These are phyloP conservation scores for Tetramorium alpestre DNA, from an alignment of 1,140 invertebrate genomes.

Conservation along the genomic window DNA sequence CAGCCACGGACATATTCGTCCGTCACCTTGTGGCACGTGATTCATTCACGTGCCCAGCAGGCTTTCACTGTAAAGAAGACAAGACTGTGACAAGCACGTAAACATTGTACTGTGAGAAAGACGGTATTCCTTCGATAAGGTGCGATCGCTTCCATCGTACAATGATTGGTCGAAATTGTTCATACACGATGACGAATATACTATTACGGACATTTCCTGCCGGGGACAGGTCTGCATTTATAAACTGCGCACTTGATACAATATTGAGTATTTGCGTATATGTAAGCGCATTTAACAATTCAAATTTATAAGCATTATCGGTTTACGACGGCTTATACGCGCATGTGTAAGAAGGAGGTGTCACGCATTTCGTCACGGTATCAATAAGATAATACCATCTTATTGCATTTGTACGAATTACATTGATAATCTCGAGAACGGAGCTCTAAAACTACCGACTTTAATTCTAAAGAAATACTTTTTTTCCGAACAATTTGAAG, in stretches of 20 bases:
- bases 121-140: not conserved
- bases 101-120: conserved; percentile 11
- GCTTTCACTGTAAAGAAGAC: not conserved
- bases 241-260: conserved; percentile 29
- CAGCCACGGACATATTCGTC: not conserved
- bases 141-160: conserved; percentile 1
- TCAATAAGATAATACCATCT: not conserved
- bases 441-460: not conserved
- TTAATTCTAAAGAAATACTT: not conserved
- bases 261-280: not conserved
- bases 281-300: conserved; percentile 31
- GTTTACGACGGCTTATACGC: not conserved
- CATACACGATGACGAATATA: conserved; percentile 27
- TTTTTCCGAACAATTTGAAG: not conserved
- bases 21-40: not conserved
- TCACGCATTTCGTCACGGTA: not conserved
- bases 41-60: not conserved
- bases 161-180: conserved; percentile 5
- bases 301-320: conserved; percentile 21
- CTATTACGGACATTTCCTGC: conserved; percentile 26
- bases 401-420: not conserved
- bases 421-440: not conserved
- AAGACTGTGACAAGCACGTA: not conserved
- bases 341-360: not conserved
- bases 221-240: not conserved